Conservation (phyloP, 92 coral and sea anemone species). For the Phenganax stokvisi region DNA sequence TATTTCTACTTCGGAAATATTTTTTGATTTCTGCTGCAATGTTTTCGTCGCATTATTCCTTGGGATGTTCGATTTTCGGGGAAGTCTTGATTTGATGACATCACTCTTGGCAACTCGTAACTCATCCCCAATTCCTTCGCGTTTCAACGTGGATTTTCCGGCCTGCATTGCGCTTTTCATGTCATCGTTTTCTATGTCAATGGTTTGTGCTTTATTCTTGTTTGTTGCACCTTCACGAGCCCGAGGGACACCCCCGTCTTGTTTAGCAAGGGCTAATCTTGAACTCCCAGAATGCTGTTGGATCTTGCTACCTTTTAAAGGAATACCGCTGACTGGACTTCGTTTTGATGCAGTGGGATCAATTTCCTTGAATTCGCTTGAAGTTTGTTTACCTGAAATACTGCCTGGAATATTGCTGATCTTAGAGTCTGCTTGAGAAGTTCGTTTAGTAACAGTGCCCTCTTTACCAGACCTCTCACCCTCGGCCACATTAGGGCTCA, state of each 20-base stretch:
- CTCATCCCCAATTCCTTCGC: conserved; percentile 40
- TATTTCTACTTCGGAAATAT: neutral
- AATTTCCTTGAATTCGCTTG: neutral
- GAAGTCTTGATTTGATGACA: conserved; percentile 15
- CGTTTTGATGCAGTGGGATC: neutral
- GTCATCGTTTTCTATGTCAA: conserved; percentile 11
- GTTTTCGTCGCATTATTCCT: neutral
- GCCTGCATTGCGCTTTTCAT: conserved; percentile 22
- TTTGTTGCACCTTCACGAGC: neutral
- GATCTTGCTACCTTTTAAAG: conserved; percentile 16
- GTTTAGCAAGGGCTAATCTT: conserved; percentile 2
- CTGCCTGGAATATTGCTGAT: conserved; percentile 23
- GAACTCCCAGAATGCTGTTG: conserved; percentile 34
- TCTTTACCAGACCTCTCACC: conserved; percentile 21
- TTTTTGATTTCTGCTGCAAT: conserved; percentile 1
- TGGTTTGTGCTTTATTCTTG: neutral
- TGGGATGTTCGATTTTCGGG: conserved; percentile 23
- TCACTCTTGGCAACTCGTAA: conserved; percentile 27
- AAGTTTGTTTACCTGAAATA: conserved; percentile 16
- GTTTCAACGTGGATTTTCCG: conserved; percentile 18
- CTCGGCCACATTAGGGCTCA: conserved; percentile 12
- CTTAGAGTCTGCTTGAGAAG: conserved; percentile 11
- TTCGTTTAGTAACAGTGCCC: conserved; percentile 8
- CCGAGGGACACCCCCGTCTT: neutral
- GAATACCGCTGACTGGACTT: conserved; percentile 26